Percentiles rank a stretch among this genome's conserved stretches.
phyloP scores from a whole-genome alignment of 2,797 vertebrate genomes.

The Tarsius wallacei region DNA sequence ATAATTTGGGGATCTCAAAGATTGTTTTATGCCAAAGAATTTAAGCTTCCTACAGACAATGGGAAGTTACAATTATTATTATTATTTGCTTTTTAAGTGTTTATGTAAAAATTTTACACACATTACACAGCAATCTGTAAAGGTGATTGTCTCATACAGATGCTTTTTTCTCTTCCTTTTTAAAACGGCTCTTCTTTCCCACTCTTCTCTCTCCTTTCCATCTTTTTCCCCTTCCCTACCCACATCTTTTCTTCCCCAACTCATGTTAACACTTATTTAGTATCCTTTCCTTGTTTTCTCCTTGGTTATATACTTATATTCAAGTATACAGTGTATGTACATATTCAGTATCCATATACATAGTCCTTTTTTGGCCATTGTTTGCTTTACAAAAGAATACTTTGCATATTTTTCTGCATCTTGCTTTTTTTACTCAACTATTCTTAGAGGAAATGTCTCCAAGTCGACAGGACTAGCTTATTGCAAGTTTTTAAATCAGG shows the following conservation, averaged over 20 bases:
- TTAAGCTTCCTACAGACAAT: background rate
- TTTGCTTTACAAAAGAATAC: constrained; percentile 58
- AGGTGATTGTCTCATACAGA: background rate
- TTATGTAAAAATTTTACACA: background rate
- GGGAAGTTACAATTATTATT: background rate
- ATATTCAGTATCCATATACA: background rate
- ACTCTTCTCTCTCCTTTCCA: background rate
- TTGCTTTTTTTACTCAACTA: constrained; percentile 38
- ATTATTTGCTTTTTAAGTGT: background rate
- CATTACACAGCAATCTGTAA: background rate
- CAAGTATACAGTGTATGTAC: background rate
- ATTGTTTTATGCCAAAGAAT: background rate
- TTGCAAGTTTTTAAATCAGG: background rate
- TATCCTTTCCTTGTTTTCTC: constrained; percentile 34
- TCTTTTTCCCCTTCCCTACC: background rate
- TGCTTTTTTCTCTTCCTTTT: background rate
- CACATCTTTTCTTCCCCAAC: background rate
- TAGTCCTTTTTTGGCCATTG: background rate
- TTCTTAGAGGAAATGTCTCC: constrained; percentile 52
- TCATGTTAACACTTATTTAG: background rate
- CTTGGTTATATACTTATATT: background rate
- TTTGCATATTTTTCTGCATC: constrained; percentile 44
- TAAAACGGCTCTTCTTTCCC: background rate
- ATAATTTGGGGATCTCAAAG: background rate
- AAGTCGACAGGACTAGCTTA: background rate